Base-by-base conservation (phyloP, 2,113 vertebrate species). In the Azemiops feae region DNA sequence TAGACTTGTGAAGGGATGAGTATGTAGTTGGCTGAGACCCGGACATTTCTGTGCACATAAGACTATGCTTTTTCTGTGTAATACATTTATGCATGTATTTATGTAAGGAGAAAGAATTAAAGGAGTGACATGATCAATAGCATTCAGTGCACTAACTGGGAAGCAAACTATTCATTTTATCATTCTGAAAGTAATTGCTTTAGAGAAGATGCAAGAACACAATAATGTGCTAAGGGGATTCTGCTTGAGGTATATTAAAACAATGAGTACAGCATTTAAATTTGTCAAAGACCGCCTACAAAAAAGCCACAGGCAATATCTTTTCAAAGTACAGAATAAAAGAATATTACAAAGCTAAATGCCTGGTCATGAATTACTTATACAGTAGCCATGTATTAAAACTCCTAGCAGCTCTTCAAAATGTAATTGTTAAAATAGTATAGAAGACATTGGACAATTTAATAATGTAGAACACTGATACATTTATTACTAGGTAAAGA, bases 401-500 rank as follows among this genome's bases (percentile, higher is more conserved):
- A 92, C 52, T 34, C 81, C 34, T 22, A 55, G 87, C 91, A 93
- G n/a, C 85, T 89, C 43, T 92, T 64, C 60, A 88, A n/a, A 94
- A 94, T 22, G n/a, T 53, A 94, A 91, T 88, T 6, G 92, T 96
- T 96, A 93, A 96, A 92, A 39, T 50, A 87, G 39, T 0, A 69
- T 0, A 93, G 60, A 30, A 91, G 92, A 91, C 88, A 23, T 1
- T 20, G 89, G 54, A 9, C 90, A 95, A 95, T 94, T 95, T 96
- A 93, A 74, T 92, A 45, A 53, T 60, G n/a, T 85, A 88, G 87
- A 85, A 55, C 8, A 85, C 0, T 85, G 74, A 95, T 58, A 94
- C 89, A 95, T 74, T 60, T 90, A 88, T 94, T 96, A 96, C 88
- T 93, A 50, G 60, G 45, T 1, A 53, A 94, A 92, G 47, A 95